Conservation (phyloP, 2,113 vertebrate species). For the Dicentrarchus labrax region DNA sequence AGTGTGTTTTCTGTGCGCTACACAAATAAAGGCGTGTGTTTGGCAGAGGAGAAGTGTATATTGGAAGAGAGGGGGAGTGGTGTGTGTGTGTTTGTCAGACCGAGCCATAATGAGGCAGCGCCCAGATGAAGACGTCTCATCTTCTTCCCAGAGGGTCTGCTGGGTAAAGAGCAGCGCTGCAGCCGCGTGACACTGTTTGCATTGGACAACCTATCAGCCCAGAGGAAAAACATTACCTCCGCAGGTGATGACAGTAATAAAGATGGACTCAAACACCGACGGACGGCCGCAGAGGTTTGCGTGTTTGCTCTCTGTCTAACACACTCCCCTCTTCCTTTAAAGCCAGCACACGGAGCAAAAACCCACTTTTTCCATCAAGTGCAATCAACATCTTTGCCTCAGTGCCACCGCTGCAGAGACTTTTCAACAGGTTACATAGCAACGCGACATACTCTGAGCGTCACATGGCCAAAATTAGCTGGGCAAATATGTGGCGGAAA, state of each 20-base stretch:
- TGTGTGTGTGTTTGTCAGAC: conserved; percentile 57
- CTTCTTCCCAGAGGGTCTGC: conserved; percentile 59
- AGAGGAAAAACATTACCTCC: conserved; percentile 50
- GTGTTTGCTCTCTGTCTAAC: conserved; percentile 53
- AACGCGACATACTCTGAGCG: conserved; percentile 30
- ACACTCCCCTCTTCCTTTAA: not conserved
- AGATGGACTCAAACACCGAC: conserved; percentile 64
- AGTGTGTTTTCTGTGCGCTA: conserved; percentile 20
- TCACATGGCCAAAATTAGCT: conserved; percentile 61
- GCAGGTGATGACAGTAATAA: conserved; percentile 68
- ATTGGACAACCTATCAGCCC: conserved; percentile 62
- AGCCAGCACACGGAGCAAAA: conserved; percentile 20
- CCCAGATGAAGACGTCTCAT: conserved; percentile 70
- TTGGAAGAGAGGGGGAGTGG: conserved; percentile 42
- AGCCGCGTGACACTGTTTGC: conserved; percentile 65
- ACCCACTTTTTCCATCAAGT: conserved; percentile 38
- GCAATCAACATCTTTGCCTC: conserved; percentile 42
- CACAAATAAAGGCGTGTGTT: conserved; percentile 32
- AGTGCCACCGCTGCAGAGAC: conserved; percentile 15
- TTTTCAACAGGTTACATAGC: conserved; percentile 60
- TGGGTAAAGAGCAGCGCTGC: conserved; percentile 66
- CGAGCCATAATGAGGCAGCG: conserved; percentile 72
- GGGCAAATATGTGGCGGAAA: conserved; percentile 45
- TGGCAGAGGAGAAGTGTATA: conserved; percentile 28
- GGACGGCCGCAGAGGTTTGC: conserved; percentile 19